Evolutionary conservation across 1,140 invertebrate genomes (phyloP), one percentile per base, ranked within the genome.

Genomic region (Caenorhabditis remanei): DNA sequence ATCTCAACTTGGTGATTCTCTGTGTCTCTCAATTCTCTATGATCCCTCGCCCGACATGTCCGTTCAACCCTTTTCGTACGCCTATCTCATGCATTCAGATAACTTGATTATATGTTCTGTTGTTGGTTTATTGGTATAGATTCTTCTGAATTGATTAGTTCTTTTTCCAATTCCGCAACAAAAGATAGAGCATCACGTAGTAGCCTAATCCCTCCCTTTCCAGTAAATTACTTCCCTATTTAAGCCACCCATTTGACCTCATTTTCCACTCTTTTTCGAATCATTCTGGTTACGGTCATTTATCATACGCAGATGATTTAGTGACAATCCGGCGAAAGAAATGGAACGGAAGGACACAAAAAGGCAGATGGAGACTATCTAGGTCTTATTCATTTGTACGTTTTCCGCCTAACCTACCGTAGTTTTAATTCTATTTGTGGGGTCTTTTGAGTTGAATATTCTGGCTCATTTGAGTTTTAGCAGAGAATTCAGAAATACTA

Each of bases 71-170:
- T 40, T 58, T 21, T 58, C 56, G 56, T 21, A 65, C 32, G 61
- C 61, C 61, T 65, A 65, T 65, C 61, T 65, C n/a, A 24, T 48
- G 67, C 43, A 75, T 43, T 75, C 67, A 75, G 67, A 75, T 75
- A 75, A 75, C 67, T 48, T 75, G 67, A 75, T 75, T 75, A 75
- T 75, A 75, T 43, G 43, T 75, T 75, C 67, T 48, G 13, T 75
- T 48, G 13, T 48, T 75, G 40, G 13, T 75, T 75, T 48, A 48
- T 48, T 48, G 40, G 4, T 16, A 53, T 53, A 16, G 43, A 75
- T 75, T 9, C 67, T 43, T 75, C 67, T 75, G 67, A 75, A 75
- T 43, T 9, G 43, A 75, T 48, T 32, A 41, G 19, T 67, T 67
- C 40, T 67, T 32, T 41, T 32, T 32, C 63, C 24, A 21, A 14